Evolutionary conservation across 2,113 vertebrate species (phyloP), one percentile per base, ranked within the genome.

Genomic region (Misgurnus anguillicaudatus): DNA sequence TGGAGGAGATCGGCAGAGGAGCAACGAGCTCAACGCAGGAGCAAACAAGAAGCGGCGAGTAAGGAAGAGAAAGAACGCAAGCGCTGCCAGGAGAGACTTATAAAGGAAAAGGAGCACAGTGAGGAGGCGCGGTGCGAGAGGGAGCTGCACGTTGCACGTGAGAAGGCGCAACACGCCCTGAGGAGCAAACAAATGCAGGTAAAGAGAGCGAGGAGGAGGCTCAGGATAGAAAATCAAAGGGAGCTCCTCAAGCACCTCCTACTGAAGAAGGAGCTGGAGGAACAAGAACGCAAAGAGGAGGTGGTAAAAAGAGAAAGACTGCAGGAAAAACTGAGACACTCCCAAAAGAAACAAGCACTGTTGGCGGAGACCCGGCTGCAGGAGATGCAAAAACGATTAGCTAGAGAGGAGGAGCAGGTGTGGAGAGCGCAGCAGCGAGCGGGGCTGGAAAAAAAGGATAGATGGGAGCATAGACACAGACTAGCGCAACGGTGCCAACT

Each of bases 241-340:
- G 90, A 93, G 65, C 81, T 89, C 0, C 86, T 94, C 4, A 87
- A 87, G 4, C 90, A 92, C 82, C 75, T 91, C 42, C 89, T 93
- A 1, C 85, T 91, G 0, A 94, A 90, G 66, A 87, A 86, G 55
- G 88, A 91, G 77, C 80, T 83, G 4, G 91, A 93, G 78, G 90
- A 90, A 75, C 90, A 90, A 83, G 63, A 61, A 61, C 88, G 88
- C 67, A 89, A 90, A 0, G 90, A 91, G 80, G 84, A 90, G 74
- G 86, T 75, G 0, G 86, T 87, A 6, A 77, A 62, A 77, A 90
- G 85, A 79, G 85, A 88, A 38, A 81, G 78, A 0, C 75, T 93
- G 2, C 91, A 94, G 63, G 82, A 82, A 70, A 92, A 89, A 75
- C 72, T 86, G 55, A 84, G 75, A 3, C 48, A 9, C 21, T 88